phyloP scores from a whole-genome alignment of 2,797 vertebrate genomes.

The Champsocephalus esox region DNA sequence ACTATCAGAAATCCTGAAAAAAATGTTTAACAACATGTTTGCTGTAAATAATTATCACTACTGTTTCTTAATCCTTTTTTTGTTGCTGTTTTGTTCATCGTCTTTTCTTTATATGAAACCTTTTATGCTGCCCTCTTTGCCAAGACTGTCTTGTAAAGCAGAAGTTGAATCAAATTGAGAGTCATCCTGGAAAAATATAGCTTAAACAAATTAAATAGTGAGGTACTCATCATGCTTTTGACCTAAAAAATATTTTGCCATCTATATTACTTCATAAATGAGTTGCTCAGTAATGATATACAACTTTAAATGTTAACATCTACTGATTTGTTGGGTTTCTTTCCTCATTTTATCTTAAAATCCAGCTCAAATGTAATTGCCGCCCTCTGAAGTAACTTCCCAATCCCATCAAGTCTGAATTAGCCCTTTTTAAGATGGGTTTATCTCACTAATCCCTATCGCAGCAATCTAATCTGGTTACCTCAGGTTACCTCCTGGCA shows the following conservation, averaged over 20 bases:
- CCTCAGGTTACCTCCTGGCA: constrained; percentile 68
- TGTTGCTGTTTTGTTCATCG: too few relatives aligned
- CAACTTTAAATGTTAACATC: constrained; percentile 25
- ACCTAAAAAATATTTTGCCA: background rate
- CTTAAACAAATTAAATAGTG: too few relatives aligned
- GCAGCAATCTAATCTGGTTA: constrained; percentile 75
- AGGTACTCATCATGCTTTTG: background rate
- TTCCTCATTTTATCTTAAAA: constrained; percentile 74
- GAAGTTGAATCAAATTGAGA: too few relatives aligned
- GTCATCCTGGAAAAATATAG: too few relatives aligned
- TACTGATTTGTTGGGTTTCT: constrained; percentile 24
- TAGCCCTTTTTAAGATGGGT: constrained; percentile 80
- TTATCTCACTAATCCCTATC: constrained; percentile 77
- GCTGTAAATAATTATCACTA: too few relatives aligned
- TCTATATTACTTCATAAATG: background rate
- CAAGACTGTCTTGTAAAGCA: too few relatives aligned
- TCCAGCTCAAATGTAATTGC: constrained; percentile 83
- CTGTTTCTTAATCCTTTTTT: too few relatives aligned
- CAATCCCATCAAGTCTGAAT: constrained; percentile 85
- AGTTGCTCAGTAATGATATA: background rate
- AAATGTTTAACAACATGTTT: too few relatives aligned
- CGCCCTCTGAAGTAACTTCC: constrained; percentile 76
- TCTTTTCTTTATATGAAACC: too few relatives aligned
- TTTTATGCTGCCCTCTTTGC: too few relatives aligned
- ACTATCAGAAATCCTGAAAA: too few relatives aligned